Base-by-base conservation (phyloP, 2,888 invertebrate species). In the Unio delphinus region DNA sequence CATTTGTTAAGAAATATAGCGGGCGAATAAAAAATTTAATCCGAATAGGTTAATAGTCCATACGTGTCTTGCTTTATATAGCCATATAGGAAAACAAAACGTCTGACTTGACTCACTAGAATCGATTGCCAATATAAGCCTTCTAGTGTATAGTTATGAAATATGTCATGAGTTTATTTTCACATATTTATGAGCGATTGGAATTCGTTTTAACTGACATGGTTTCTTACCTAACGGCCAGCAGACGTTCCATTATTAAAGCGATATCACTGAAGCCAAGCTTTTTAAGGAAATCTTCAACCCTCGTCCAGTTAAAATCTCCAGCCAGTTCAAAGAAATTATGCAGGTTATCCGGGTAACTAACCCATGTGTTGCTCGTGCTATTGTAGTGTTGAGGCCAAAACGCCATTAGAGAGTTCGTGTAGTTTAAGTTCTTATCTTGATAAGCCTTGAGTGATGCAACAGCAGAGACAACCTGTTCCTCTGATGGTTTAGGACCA, bases 301-400 rank as follows among this genome's bases (percentile, higher is more conserved):
- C 56, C 3, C 64, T 34, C n/a, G 78, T 73, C 23, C 75, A 55
- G 34, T 84, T 82, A 4, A 80, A 55, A 5, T 67, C 60, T 18
- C 79, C 75, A 8, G 79, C 73, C 17, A 81, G 65, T 17, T 76
- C 72, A 57, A 82, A 83, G 20, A 83, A 74, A 55, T 76, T 61
- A 34, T 77, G 74, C 1, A 79, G 69, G 68, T 85, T 85, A n/a
- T 65, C 56, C 1, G 85, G 85, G 65, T 81, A 77, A 63, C 82
- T 80, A 26, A 70, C 45, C 83, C 82, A 85, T 1, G 78, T 69
- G 54, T 76, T 65, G 15, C 70, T 72, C 0, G 81, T 82, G 8
- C 63, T 67, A 63, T 84, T 85, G 67, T 80, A 83, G 26, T 76
- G 73, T 72, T 86, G 86, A 4, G 84, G 82, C 86, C 86, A 87